These are phyloP conservation scores for silkworm (Bombyx mori) DNA, from an alignment of 1,140 invertebrate genomes.

Conservation along the genomic window DNA sequence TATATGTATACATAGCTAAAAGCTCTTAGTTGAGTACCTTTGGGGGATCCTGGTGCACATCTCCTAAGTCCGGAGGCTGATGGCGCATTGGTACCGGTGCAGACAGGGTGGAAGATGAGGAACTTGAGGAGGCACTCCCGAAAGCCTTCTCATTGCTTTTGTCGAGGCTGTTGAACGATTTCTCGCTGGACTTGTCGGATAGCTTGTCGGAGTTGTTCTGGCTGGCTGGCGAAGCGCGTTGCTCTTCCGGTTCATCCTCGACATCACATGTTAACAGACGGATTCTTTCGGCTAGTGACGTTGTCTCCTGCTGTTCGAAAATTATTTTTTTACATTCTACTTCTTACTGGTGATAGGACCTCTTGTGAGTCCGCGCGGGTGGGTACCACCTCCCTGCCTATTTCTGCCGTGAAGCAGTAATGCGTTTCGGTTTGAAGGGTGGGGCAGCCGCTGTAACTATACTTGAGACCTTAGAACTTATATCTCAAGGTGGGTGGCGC, in stretches of 20 bases:
- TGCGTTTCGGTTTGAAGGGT: no score
- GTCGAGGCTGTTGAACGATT: conserved; percentile 48
- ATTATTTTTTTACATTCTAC: background rate
- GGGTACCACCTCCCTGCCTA: no score
- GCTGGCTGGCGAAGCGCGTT: conserved; percentile 70
- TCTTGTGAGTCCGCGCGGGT: no score
- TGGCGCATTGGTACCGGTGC: conserved; percentile 40
- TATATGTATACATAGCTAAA: no score
- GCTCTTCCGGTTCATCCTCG: conserved; percentile 74
- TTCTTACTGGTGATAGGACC: background rate
- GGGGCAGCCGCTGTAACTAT: no score
- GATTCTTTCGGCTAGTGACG: conserved; percentile 83
- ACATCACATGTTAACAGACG: conserved; percentile 86
- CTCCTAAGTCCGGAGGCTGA: conserved; percentile 51
- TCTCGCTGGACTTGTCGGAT: conserved; percentile 54
- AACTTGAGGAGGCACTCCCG: conserved; percentile 54
- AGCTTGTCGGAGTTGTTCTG: conserved; percentile 47
- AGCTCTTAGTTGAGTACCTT: conserved; percentile 28
- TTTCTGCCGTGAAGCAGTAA: no score
- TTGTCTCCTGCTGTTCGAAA: conserved; percentile 73
- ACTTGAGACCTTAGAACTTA: no score
- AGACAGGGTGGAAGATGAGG: conserved; percentile 49
- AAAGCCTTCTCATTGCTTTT: conserved; percentile 61
- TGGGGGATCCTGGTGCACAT: conserved; percentile 51
- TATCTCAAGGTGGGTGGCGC: no score